Evolutionary conservation across 2,113 vertebrate genomes (phyloP).

Genomic region (Rhagologus leucostigma): DNA sequence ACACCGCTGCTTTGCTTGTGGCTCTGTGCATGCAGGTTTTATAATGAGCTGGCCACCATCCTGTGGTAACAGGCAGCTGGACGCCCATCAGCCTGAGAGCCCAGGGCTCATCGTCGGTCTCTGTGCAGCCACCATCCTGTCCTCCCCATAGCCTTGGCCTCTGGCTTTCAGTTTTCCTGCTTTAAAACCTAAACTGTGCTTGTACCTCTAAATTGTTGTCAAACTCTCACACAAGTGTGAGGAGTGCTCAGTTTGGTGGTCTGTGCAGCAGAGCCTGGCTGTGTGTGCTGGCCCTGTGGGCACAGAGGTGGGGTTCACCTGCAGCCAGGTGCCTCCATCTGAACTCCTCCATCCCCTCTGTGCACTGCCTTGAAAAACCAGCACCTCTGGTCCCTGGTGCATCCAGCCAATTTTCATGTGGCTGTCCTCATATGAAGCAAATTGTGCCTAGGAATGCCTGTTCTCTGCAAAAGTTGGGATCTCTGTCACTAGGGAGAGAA

Average conservation of each 20-base stretch:
- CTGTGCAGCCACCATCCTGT: neutral
- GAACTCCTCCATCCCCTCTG: no score
- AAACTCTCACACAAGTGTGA: neutral
- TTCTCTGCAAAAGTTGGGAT: neutral
- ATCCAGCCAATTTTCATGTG: neutral
- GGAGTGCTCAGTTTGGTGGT: neutral
- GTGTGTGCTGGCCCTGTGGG: neutral
- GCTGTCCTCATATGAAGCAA: neutral
- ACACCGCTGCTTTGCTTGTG: neutral
- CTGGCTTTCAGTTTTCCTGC: neutral
- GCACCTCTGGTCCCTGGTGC: neutral
- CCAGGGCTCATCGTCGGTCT: rapidly evolving
- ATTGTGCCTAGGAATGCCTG: neutral
- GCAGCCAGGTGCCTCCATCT: neutral
- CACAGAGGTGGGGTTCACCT: neutral
- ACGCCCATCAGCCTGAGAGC: neutral
- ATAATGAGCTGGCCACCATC: neutral
- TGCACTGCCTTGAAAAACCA: neutral
- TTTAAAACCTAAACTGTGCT: neutral
- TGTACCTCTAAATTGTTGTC: neutral
- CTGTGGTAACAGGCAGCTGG: neutral
- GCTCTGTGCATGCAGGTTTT: neutral
- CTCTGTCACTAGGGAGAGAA: neutral
- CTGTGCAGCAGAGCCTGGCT: neutral
- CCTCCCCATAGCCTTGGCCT: neutral